phyloP scores from a whole-genome alignment of 2,888 invertebrate genomes.

The Copidosoma aretas region DNA sequence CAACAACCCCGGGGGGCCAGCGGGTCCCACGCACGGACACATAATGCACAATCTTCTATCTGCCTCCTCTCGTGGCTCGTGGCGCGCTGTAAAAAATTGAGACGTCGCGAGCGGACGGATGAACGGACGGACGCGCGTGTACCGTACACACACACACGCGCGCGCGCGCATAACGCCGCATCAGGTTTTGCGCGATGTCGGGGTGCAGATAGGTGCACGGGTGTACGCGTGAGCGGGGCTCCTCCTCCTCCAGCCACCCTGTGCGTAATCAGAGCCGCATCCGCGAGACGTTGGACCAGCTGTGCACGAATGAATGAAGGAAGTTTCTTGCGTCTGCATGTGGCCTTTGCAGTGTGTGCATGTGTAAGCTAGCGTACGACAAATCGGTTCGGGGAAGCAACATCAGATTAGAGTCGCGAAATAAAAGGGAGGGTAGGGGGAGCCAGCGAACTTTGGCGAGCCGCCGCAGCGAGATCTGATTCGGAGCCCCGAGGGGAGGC shows the following conservation, averaged over 20 bases:
- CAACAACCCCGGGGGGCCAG: too few relatives aligned
- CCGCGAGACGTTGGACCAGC: neutral
- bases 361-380: conserved; percentile 11
- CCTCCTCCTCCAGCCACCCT: neutral
- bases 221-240: conserved; percentile 49
- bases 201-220: conserved; percentile 48
- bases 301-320: conserved; percentile 12
- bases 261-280: neutral
- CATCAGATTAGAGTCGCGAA: conserved; percentile 32
- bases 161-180: conserved; percentile 43
- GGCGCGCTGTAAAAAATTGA: too few relatives aligned
- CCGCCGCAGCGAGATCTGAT: conserved; percentile 39
- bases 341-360: too few relatives aligned
- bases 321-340: neutral
- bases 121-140: conserved; percentile 44
- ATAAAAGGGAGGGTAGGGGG: neutral
- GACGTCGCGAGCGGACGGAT: conserved; percentile 53
- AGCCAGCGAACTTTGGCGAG: conserved; percentile 16
- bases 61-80: conserved; percentile 31
- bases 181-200: conserved; percentile 56
- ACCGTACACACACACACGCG: too few relatives aligned
- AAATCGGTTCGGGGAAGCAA: conserved; percentile 38
- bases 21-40: neutral
- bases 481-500: neutral
- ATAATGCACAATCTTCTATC: conserved; percentile 37